A percentile compares a stretch with the other conserved stretches of the same genome.
Evolutionary conservation across 2,113 vertebrate species (phyloP).

Genomic region (Elephantulus edwardii): DNA sequence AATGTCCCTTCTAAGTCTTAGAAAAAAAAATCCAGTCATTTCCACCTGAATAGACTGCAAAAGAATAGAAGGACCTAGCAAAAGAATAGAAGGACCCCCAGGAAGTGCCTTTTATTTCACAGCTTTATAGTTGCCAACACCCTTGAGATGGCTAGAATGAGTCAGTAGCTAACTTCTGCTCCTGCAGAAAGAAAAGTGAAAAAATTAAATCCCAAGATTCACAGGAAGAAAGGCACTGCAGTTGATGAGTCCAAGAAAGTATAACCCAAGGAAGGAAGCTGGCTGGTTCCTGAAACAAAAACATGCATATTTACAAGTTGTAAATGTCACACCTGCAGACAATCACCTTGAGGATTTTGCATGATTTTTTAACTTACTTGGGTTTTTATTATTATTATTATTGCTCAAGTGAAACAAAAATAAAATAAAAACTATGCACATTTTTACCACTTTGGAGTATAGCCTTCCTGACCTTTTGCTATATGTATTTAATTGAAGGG

Average conservation of each 20-base stretch:
- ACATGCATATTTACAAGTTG: background rate
- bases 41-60: background rate
- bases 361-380: background rate
- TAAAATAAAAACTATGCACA: background rate
- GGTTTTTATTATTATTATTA: too few relatives aligned
- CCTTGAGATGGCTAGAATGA: fast-evolving
- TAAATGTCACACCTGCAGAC: background rate
- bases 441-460: background rate
- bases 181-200: conserved; percentile 14
- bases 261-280: background rate
- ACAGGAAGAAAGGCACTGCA: background rate
- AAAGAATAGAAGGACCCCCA: background rate
- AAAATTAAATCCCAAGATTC: background rate
- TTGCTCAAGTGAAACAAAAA: background rate
- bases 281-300: conserved; percentile 24
- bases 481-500: background rate
- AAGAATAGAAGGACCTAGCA: background rate
- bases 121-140: background rate
- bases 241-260: background rate
- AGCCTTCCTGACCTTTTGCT: background rate
- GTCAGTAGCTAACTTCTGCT: background rate
- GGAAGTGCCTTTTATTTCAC: background rate
- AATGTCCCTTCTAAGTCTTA: background rate
- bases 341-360: background rate
- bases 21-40: background rate